Evolutionary conservation across 2,113 vertebrate species (phyloP).

Genomic region (Salvelinus fontinalis): DNA sequence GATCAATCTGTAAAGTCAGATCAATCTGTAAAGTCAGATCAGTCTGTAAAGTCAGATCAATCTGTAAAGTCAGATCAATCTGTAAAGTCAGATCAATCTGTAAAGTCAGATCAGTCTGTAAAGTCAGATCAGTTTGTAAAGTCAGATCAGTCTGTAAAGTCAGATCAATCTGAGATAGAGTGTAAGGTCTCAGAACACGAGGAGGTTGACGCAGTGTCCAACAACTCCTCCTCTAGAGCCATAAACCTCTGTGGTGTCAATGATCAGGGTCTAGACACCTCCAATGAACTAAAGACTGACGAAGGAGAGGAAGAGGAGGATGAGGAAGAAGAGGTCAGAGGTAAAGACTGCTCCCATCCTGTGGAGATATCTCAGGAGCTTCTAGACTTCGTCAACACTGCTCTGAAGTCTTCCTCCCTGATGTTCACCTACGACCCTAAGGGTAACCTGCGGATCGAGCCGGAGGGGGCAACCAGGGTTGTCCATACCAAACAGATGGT

Average conservation of each 20-base stretch:
- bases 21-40: no score
- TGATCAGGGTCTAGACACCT: constrained; percentile 29
- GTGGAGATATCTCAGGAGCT: constrained; percentile 72
- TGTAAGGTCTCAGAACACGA: background rate
- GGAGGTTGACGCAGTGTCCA: background rate
- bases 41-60: no score
- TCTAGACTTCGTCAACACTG: constrained; percentile 71
- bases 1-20: no score
- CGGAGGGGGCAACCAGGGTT: constrained; percentile 53
- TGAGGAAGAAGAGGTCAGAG: background rate
- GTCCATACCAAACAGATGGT: constrained; percentile 58
- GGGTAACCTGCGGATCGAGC: constrained; percentile 72
- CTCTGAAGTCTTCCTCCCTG: constrained; percentile 76
- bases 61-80: no score
- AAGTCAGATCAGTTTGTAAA: no score
- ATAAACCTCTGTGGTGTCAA: constrained; percentile 16
- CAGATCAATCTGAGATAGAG: no score
- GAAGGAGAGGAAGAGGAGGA: constrained; percentile 25
- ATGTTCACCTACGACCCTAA: constrained; percentile 80
- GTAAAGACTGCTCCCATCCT: constrained; percentile 33
- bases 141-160: no score
- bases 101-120: no score
- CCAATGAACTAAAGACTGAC: constrained; percentile 27
- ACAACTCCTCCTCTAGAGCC: background rate
- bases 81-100: no score